phyloP scores from a whole-genome alignment of 2,113 vertebrate genomes.

The Xiphophorus hellerii region DNA sequence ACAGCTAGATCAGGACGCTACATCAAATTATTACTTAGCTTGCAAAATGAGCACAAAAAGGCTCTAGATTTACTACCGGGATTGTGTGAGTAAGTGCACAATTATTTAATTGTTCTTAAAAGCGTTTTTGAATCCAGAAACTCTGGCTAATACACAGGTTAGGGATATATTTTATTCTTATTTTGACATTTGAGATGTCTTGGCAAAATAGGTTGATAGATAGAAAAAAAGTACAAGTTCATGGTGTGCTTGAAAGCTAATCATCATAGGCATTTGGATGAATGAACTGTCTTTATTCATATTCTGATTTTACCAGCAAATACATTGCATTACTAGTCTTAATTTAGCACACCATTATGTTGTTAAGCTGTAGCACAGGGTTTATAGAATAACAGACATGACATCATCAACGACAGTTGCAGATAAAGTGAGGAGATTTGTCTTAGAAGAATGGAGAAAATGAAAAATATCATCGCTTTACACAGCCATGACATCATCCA shows the following conservation, averaged over 20 bases:
- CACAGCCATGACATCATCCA: constrained; percentile 77
- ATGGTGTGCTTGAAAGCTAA: not conserved
- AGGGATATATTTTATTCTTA: not conserved
- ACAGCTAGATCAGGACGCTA: constrained; percentile 46
- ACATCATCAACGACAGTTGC: constrained; percentile 67
- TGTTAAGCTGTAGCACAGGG: constrained; percentile 6
- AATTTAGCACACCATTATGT: constrained; percentile 6
- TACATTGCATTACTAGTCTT: not conserved
- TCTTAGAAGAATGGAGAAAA: constrained; percentile 46
- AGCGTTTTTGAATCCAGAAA: constrained; percentile 7
- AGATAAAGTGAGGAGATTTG: constrained; percentile 69
- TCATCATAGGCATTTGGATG: not conserved
- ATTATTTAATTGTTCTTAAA: constrained; percentile 47
- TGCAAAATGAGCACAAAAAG: constrained; percentile 51
- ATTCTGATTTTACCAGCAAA: not conserved
- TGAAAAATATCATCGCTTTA: constrained; percentile 51
- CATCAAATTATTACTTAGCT: constrained; percentile 68
- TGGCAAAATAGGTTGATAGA: not conserved
- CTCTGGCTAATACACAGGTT: not conserved
- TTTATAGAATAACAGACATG: constrained; percentile 58
- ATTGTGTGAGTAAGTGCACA: constrained; percentile 52
- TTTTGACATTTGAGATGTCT: not conserved
- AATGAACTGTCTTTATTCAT: not conserved
- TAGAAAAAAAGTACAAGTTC: not conserved
- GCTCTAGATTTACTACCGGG: constrained; percentile 56